Conservation (phyloP, 2,888 invertebrate species). For the Agriotes lineatus region DNA sequence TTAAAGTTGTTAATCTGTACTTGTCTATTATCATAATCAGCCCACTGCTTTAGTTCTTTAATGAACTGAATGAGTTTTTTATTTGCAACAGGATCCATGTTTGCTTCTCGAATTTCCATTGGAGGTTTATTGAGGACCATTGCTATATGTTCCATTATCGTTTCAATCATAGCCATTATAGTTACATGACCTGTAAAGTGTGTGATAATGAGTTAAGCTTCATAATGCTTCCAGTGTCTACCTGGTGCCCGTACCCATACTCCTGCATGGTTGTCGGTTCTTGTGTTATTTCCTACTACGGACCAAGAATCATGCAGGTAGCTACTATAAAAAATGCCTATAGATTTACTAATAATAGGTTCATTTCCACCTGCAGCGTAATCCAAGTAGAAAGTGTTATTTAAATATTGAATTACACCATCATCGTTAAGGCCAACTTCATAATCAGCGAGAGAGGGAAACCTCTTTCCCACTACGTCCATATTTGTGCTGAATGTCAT, state of each 20-base stretch:
- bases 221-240: too few relatives aligned
- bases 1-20: conserved; percentile 73
- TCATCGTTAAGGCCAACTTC: conserved; percentile 74
- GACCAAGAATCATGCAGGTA: conserved; percentile 72
- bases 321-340: conserved; percentile 68
- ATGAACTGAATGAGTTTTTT: conserved; percentile 67
- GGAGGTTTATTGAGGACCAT: conserved; percentile 70
- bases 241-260: conserved; percentile 79
- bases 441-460: conserved; percentile 73
- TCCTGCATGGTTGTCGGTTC: conserved; percentile 75
- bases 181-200: conserved; percentile 78
- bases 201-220: too few relatives aligned
- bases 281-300: conserved; percentile 65
- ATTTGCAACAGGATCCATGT: conserved; percentile 65
- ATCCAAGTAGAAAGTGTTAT: conserved; percentile 70
- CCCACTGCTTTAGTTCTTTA: conserved; percentile 69
- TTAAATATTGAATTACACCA: conserved; percentile 78
- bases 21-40: conserved; percentile 71
- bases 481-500: conserved; percentile 80
- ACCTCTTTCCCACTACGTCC: conserved; percentile 76
- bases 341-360: conserved; percentile 56
- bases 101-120: conserved; percentile 69
- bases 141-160: conserved; percentile 77
- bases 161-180: conserved; percentile 73
- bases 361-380: conserved; percentile 72